These are phyloP conservation scores for Metopolophium dirhodum DNA, from an alignment of 1,140 invertebrate species.

Conservation along the genomic window DNA sequence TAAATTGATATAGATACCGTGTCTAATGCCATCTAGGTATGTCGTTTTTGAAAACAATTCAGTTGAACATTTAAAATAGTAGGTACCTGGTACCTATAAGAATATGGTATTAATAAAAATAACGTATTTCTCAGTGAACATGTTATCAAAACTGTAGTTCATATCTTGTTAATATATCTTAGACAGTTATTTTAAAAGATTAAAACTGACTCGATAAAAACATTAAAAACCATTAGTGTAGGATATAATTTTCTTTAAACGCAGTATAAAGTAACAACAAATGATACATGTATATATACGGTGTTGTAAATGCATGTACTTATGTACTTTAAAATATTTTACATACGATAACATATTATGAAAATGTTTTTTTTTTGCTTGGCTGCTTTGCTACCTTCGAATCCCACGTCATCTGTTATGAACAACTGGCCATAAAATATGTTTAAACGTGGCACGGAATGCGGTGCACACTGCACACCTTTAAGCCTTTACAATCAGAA, in stretches of 20 bases:
- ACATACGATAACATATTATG: neutral
- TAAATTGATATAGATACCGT: neutral
- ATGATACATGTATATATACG: neutral
- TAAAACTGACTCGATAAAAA: neutral
- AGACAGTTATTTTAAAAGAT: neutral
- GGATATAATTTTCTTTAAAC: neutral
- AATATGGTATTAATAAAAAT: no score
- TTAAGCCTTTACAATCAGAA: conserved; percentile 20
- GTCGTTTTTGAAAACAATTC: neutral
- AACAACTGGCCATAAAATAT: conserved; percentile 36
- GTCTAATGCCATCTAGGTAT: neutral
- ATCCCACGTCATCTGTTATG: conserved; percentile 25
- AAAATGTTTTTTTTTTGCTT: conserved; percentile 20
- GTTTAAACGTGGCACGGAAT: conserved; percentile 3
- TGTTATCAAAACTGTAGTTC: neutral
- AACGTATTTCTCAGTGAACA: neutral
- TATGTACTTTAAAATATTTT: neutral
- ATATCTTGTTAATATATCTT: neutral
- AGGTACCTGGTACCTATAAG: neutral
- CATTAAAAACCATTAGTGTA: neutral
- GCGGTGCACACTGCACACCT: neutral
- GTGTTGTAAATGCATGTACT: neutral
- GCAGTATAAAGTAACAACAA: neutral
- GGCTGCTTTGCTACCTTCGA: neutral
- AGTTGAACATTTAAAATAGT: neutral